These are phyloP conservation scores for Scolopax mira DNA, from an alignment of 2,113 vertebrate genomes.

Conservation along the genomic window DNA sequence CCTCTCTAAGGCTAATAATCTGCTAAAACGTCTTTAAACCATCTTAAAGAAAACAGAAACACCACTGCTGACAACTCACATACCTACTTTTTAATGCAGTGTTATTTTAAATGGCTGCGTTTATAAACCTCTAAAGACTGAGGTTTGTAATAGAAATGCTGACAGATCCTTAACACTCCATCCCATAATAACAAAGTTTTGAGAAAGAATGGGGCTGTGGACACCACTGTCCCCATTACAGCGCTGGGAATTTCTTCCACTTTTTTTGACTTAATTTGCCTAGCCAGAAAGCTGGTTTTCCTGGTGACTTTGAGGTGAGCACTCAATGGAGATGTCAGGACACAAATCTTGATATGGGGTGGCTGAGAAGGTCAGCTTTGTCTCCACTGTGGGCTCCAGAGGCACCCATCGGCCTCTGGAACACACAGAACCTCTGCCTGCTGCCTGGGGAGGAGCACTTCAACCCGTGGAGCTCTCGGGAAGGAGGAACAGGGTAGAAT, in stretches of 20 bases:
- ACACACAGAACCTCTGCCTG: rapidly evolving
- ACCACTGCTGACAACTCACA: conserved; percentile 70
- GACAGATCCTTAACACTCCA: conserved; percentile 69
- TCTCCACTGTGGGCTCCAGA: not conserved
- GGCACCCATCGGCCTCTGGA: not conserved
- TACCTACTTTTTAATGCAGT: conserved; percentile 67
- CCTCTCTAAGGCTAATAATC: conserved; percentile 68
- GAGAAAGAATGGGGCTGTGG: conserved; percentile 22
- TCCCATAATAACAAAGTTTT: conserved; percentile 61
- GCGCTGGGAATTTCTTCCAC: not conserved
- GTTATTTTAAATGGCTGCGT: conserved; percentile 69
- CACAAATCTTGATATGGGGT: not conserved
- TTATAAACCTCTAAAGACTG: conserved; percentile 69
- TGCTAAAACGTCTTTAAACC: conserved; percentile 65
- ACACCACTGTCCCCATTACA: not conserved
- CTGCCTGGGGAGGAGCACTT: not conserved
- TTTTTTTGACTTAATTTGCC: not conserved
- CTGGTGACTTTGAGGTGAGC: not conserved
- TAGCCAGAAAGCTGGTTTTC: not conserved
- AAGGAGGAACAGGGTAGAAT: not conserved
- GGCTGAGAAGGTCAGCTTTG: not conserved
- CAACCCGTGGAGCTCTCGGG: not conserved
- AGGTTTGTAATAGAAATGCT: conserved; percentile 70
- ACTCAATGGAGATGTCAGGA: not conserved
- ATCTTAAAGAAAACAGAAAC: conserved; percentile 69